A percentile compares a stretch with the other conserved stretches of the same genome.
These are phyloP conservation scores for Dynastes hyllus DNA, from an alignment of 2,888 invertebrate species.

Conservation along the genomic window DNA sequence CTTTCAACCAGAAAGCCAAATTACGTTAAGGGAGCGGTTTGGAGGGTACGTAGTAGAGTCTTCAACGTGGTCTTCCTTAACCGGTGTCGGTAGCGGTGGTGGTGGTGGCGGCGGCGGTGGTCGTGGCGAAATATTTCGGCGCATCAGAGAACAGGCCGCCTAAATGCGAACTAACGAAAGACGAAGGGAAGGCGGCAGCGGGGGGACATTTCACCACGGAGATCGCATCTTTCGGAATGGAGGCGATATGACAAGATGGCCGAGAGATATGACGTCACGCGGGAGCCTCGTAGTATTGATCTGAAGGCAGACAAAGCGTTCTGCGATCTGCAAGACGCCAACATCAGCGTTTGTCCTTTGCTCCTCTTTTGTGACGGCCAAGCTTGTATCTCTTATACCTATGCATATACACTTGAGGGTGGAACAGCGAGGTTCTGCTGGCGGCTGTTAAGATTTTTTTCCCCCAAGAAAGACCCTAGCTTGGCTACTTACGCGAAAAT, in stretches of 20 bases:
- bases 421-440: neutral
- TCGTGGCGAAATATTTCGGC: slow-evolving; percentile 33
- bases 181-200: slow-evolving; percentile 12
- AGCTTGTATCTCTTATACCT: neutral
- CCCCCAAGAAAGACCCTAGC: neutral
- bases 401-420: no score
- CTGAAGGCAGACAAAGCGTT: slow-evolving; percentile 68
- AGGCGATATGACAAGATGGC: slow-evolving; percentile 73
- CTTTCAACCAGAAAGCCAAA: neutral
- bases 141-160: neutral
- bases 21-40: slow-evolving; percentile 10
- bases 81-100: neutral
- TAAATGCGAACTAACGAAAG: neutral
- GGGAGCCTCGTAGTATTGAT: slow-evolving; percentile 69
- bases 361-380: neutral
- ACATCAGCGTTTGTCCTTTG: slow-evolving; percentile 14
- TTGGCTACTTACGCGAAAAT: slow-evolving; percentile 41
- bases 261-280: slow-evolving; percentile 72
- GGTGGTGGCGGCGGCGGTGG: neutral
- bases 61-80: neutral
- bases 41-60: neutral
- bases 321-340: slow-evolving; percentile 57
- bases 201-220: slow-evolving; percentile 66
- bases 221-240: slow-evolving; percentile 69
- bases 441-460: neutral